Base-by-base conservation (phyloP, 2,888 invertebrate species). In the Drosophila colorata region DNA sequence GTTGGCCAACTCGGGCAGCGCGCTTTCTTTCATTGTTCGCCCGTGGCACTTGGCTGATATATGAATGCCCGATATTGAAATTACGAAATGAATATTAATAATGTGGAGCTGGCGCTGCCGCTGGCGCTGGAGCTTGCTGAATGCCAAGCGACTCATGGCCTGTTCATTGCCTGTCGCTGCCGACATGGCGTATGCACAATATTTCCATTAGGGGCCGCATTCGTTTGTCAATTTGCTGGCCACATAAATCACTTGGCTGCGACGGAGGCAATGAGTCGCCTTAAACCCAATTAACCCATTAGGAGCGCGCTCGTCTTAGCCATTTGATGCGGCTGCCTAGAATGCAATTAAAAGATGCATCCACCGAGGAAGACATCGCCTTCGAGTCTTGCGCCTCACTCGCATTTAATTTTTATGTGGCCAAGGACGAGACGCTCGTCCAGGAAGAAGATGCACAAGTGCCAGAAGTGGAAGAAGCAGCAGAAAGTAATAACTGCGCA, bases 401-500 rank as follows among this genome's bases (percentile, higher is more conserved):
- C 65, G 51, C 79, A 82, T 82, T 85, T 87, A 87, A 82, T 84
- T 84, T 82, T 76, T 78, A 83, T 86, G 80, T 67, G 70, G 66
- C 76, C 69, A 64, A 68, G 65, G 66, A 65, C 53, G 52, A 48
- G 51, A 40, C 38, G 59, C 53, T 23, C n/a, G n/a, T n/a, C 13
- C 23, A 25, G 48, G 40, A 57, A 35, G 25, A 57, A 28, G 31
- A 44, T 58, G 64, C 47, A 44, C 20, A 33, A 56, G 51, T 48
- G 47, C 35, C 3, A n/a, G 23, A 28, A 38, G 71, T 14, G 33
- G 38, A 51, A 49, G 53, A 43, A 53, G 73, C 66, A 53, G 65
- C 66, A 48, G 72, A 88, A 84, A 88, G 88, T 88, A 84, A 84
- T 84, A 84, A 84, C 88, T 86, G 87, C 83, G 88, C 84, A 82